Conservation (phyloP, 2,797 vertebrate species). For the Eulemur albifrons region DNA sequence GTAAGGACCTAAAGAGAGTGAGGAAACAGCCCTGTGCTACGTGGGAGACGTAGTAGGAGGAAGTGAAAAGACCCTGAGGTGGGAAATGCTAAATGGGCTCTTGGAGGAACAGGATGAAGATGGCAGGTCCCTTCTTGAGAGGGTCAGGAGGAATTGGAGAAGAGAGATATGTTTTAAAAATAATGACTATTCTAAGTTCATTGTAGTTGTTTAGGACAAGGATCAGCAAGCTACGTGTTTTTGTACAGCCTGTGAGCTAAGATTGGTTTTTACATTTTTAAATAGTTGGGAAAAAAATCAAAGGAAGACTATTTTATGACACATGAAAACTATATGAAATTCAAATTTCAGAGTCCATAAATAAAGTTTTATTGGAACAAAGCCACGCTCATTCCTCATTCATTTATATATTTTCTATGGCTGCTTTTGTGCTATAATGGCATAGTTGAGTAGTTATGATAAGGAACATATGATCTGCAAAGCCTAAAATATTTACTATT, state of each 20-base stretch:
- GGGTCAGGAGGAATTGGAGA: neutral
- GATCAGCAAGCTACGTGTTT: neutral
- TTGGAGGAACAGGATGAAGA: neutral
- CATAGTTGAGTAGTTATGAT: neutral
- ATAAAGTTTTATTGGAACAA: conserved; percentile 19
- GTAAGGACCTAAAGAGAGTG: too few species aligned
- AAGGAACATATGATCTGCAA: neutral
- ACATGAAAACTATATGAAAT: conserved; percentile 33
- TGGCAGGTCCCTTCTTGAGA: neutral
- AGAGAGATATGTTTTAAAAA: neutral
- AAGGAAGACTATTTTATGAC: conserved; percentile 22
- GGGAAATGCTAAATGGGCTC: neutral
- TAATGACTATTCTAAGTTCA: neutral
- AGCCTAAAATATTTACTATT: conserved; percentile 5
- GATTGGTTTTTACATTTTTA: conserved; percentile 36
- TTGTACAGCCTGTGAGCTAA: neutral
- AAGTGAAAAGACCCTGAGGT: neutral
- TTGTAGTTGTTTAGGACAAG: neutral
- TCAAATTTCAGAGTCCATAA: neutral
- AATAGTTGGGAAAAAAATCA: neutral
- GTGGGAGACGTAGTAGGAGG: accelerated
- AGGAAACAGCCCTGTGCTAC: neutral
- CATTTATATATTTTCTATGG: neutral
- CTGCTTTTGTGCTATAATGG: neutral
- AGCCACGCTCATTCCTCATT: conserved; percentile 9